Conservation (phyloP, 2,797 vertebrate genomes). For the Setipinna tenuifilis region DNA sequence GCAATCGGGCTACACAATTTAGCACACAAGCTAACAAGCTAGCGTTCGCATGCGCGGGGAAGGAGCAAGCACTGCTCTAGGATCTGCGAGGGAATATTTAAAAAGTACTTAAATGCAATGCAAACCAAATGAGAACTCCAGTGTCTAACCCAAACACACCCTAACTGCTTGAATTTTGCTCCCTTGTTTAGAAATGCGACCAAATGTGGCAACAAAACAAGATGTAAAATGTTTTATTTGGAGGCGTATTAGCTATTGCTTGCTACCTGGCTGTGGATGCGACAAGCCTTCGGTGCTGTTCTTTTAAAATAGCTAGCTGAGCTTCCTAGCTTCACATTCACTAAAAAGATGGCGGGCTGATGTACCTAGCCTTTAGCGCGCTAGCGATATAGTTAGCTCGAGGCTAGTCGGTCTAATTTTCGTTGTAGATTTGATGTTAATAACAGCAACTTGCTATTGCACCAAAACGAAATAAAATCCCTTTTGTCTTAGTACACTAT, state of each 20-base stretch:
- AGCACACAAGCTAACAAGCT: background rate
- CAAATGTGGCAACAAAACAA: background rate
- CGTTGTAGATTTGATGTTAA: conserved; percentile 13
- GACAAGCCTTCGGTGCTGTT: conserved; percentile 17
- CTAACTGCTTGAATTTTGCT: background rate
- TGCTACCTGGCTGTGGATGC: conserved; percentile 16
- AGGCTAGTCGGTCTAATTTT: conserved; percentile 23
- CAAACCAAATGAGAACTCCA: background rate
- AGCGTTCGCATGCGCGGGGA: conserved; percentile 22
- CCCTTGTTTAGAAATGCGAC: background rate
- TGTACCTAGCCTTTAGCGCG: conserved; percentile 42
- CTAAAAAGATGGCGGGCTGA: conserved; percentile 83
- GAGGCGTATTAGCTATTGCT: conserved; percentile 17
- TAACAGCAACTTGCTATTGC: background rate
- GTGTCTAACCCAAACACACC: background rate
- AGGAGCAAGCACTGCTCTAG: background rate
- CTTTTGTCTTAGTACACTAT: background rate
- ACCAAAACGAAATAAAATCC: background rate
- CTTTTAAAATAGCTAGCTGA: background rate
- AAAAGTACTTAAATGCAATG: conserved; percentile 20
- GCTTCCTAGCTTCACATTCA: conserved; percentile 57
- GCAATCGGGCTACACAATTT: conserved; percentile 14
- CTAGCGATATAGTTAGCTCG: conserved; percentile 35
- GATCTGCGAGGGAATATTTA: conserved; percentile 24
- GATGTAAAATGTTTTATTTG: conserved; percentile 16